Conservation (phyloP, 2,113 vertebrate species). For the Sturnira hondurensis region DNA sequence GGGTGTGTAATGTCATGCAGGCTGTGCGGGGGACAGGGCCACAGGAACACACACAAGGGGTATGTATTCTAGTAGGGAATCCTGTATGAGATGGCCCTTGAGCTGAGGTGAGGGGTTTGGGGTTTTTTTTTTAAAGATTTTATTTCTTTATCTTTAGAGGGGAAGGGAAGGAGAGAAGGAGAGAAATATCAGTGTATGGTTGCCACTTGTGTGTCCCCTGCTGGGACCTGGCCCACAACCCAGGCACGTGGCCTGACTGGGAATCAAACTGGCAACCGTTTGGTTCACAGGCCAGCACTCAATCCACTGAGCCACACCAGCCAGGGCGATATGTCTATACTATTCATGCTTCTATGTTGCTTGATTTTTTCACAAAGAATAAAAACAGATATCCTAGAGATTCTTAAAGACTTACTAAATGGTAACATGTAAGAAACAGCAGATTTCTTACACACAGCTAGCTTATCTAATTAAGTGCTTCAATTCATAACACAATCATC, state of each 20-base stretch:
- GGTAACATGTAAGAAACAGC: background rate
- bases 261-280: no score
- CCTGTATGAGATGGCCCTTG: background rate
- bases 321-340: background rate
- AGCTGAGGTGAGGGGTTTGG: no score
- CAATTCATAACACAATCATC: background rate
- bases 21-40: no score
- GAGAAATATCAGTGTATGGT: no score
- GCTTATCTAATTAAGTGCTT: background rate
- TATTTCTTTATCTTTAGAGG: no score
- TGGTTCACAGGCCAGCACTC: no score
- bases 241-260: no score
- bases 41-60: background rate
- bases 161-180: no score
- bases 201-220: no score
- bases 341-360: background rate
- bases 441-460: background rate
- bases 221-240: no score
- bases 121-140: no score
- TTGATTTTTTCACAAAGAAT: background rate
- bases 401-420: background rate
- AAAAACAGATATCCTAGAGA: slow-evolving; percentile 9
- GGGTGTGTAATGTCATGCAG: background rate
- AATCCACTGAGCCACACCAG: no score
- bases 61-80: background rate